phyloP scores from a whole-genome alignment of 2,888 invertebrate species.

The Papilio protenor region DNA sequence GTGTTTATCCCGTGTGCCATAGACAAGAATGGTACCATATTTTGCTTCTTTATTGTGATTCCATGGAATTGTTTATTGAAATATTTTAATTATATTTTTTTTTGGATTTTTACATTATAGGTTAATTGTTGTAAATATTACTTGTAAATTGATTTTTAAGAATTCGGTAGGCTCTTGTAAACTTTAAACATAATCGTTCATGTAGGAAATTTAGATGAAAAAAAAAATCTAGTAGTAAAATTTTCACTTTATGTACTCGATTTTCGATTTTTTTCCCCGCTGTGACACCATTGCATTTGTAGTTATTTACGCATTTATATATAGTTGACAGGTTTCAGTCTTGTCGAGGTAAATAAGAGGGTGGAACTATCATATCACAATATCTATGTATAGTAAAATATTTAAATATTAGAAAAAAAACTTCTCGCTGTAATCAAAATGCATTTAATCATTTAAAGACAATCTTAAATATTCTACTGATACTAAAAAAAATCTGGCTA shows the following conservation, averaged over 20 bases:
- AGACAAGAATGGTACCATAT: conserved; percentile 52
- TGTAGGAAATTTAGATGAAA: conserved; percentile 73
- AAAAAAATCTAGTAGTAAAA: conserved; percentile 66
- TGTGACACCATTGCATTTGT: conserved; percentile 45
- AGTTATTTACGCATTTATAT: conserved; percentile 42
- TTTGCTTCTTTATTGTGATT: conserved; percentile 55
- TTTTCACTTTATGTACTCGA: conserved; percentile 54
- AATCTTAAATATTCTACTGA: neutral
- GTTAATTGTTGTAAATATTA: conserved; percentile 72
- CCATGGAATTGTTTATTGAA: conserved; percentile 59
- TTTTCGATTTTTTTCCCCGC: conserved; percentile 47
- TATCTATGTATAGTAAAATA: conserved; percentile 72
- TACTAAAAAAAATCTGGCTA: neutral
- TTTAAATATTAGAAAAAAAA: conserved; percentile 47
- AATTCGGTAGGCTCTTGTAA: conserved; percentile 70
- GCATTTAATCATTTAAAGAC: conserved; percentile 41
- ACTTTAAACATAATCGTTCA: conserved; percentile 74
- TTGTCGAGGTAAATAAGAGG: conserved; percentile 52
- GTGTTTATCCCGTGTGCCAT: conserved; percentile 55
- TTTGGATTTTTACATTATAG: conserved; percentile 46
- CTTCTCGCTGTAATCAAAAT: conserved; percentile 37
- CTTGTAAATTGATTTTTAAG: conserved; percentile 75
- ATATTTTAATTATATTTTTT: conserved; percentile 47
- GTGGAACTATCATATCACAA: conserved; percentile 80
- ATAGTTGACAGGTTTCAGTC: neutral